A percentile compares a stretch with the other conserved stretches of the same genome.
Evolutionary conservation across 2,797 vertebrate genomes (phyloP).

Genomic region (Cossypha polioptera): DNA sequence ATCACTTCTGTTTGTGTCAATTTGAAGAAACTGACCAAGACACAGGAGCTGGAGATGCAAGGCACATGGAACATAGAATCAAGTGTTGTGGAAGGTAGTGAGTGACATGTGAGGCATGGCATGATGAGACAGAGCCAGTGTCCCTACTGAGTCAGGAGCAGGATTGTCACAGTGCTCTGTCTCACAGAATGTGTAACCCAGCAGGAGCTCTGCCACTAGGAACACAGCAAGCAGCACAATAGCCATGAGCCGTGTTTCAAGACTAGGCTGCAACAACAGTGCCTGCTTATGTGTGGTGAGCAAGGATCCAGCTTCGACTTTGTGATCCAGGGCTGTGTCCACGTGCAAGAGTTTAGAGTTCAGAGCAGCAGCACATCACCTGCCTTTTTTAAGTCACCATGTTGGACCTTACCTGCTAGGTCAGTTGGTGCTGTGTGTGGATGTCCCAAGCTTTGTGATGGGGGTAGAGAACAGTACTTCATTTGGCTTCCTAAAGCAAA

Average conservation of each 20-base stretch:
- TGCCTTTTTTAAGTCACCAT: not conserved
- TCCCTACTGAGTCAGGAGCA: not conserved
- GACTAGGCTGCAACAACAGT: not conserved
- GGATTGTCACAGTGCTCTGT: not conserved
- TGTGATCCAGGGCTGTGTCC: not conserved
- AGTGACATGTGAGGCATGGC: not conserved
- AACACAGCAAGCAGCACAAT: not conserved
- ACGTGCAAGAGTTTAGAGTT: not conserved
- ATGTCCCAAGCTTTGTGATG: not conserved
- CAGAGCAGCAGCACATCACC: not conserved
- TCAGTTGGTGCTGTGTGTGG: not conserved
- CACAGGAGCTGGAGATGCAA: fast-evolving
- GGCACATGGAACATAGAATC: not conserved
- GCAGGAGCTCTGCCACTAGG: not conserved
- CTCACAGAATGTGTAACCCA: not conserved
- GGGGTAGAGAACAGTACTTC: not conserved
- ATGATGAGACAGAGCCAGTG: not conserved
- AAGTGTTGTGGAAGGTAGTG: not conserved
- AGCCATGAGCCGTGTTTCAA: not conserved
- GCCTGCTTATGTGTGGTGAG: not conserved
- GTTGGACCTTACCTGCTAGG: not conserved
- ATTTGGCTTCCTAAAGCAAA: not conserved
- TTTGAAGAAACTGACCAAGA: not conserved
- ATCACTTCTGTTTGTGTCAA: not conserved
- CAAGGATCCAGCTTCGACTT: not conserved